These are phyloP conservation scores for Pantherophis alleghaniensis DNA, from an alignment of 2,797 vertebrate species.

Conservation along the genomic window DNA sequence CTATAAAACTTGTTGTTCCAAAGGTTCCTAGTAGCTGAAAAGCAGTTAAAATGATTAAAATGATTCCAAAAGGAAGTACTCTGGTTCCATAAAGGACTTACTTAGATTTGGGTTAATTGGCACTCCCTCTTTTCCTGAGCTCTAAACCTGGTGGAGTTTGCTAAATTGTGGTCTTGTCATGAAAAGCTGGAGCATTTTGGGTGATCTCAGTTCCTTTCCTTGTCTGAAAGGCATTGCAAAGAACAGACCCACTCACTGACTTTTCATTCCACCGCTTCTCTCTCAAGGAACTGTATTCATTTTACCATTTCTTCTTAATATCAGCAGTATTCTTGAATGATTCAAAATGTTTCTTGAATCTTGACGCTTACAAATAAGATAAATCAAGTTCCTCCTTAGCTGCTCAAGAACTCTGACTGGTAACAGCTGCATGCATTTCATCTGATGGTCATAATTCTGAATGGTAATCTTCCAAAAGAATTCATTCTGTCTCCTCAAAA, in stretches of 20 bases:
- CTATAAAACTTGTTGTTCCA: not conserved
- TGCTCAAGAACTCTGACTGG: not conserved
- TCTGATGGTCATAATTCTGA: not conserved
- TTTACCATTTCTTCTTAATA: not conserved
- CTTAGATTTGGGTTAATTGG: not conserved
- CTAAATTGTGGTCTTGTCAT: not conserved
- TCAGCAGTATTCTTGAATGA: not conserved
- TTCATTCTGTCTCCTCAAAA: not conserved
- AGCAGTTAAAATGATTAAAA: not conserved
- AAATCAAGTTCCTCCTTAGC: not conserved
- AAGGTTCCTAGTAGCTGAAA: not conserved
- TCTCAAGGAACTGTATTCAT: not conserved
- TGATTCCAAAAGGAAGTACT: not conserved
- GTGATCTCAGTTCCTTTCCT: not conserved
- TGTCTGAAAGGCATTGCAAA: not conserved
- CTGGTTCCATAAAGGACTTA: not conserved
- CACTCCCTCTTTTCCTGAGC: not conserved
- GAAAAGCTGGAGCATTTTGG: not conserved
- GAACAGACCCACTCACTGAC: not conserved
- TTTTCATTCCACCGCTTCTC: not conserved
- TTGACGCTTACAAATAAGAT: not conserved
- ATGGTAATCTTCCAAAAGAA: not conserved
- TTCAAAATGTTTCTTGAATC: not conserved
- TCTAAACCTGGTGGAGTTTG: not conserved
- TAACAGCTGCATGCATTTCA: not conserved